Evolutionary conservation across 2,888 invertebrate genomes (phyloP).

Genomic region (Temnothorax rugatulus): DNA sequence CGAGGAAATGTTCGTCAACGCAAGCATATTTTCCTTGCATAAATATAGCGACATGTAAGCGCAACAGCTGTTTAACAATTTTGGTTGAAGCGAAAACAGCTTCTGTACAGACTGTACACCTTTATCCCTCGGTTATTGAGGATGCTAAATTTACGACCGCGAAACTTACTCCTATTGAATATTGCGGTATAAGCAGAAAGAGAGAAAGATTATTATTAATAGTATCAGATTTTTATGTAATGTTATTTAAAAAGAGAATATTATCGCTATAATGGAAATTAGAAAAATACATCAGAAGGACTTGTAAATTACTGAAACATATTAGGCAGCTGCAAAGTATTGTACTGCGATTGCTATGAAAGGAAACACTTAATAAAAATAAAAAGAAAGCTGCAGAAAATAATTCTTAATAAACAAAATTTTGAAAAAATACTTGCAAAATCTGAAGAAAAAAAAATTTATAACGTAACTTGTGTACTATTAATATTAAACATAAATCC

Average conservation of each 20-base stretch:
- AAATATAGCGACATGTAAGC: slow-evolving; percentile 2
- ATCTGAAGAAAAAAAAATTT: neutral
- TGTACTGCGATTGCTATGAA: neutral
- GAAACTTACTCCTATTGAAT: neutral
- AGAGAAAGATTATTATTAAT: neutral
- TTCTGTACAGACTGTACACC: too few relatives aligned
- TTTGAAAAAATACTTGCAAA: neutral
- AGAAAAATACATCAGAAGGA: neutral
- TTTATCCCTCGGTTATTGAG: neutral
- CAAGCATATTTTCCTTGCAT: slow-evolving; percentile 46
- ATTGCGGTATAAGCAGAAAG: neutral
- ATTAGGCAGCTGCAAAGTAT: neutral
- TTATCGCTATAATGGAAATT: neutral
- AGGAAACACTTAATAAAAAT: neutral
- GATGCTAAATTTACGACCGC: neutral
- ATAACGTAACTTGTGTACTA: neutral
- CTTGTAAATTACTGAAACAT: neutral
- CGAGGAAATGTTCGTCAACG: slow-evolving; percentile 42
- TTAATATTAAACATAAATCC: neutral
- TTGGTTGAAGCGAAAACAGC: neutral
- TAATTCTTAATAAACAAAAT: neutral
- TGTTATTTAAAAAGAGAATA: neutral
- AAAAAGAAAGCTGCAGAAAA: neutral
- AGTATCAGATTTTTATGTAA: slow-evolving; percentile 12
- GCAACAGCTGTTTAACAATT: slow-evolving; percentile 43